A percentile compares a stretch with the other conserved stretches of the same genome.
These are phyloP conservation scores for Nephotettix cincticeps DNA, from an alignment of 1,140 invertebrate genomes.

Conservation along the genomic window DNA sequence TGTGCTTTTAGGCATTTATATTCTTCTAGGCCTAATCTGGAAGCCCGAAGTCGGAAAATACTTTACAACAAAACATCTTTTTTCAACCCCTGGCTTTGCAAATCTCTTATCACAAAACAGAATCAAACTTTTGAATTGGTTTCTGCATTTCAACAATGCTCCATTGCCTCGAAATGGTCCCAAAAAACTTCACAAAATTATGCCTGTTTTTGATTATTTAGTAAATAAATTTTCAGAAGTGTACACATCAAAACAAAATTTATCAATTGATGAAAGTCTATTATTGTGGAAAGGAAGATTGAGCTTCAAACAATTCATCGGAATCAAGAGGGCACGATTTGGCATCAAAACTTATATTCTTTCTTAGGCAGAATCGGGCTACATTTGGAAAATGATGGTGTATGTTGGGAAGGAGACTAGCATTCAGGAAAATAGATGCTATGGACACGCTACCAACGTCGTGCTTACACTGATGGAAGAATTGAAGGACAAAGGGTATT, in stretches of 20 bases:
- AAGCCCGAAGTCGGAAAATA: neutral
- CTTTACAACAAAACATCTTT: neutral
- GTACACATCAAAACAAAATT: slow-evolving; percentile 20
- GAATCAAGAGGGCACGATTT: neutral
- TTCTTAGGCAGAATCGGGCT: neutral
- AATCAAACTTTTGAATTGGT: neutral
- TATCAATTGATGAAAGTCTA: slow-evolving; percentile 40
- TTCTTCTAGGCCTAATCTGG: neutral
- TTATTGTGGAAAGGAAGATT: slow-evolving; percentile 42
- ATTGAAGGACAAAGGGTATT: neutral
- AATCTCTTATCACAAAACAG: neutral
- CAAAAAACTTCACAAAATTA: slow-evolving; percentile 14
- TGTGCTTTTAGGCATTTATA: neutral
- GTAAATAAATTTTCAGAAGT: neutral
- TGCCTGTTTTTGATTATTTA: slow-evolving; percentile 9
- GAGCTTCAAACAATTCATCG: slow-evolving; percentile 43
- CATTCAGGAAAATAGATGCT: neutral
- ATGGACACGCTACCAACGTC: neutral
- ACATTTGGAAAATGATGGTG: neutral
- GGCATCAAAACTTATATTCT: neutral
- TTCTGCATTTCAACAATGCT: slow-evolving; percentile 4
- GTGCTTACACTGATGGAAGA: neutral
- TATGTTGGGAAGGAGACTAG: neutral
- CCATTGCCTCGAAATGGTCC: neutral
- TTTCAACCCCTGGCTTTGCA: neutral